Base-by-base conservation (phyloP, 1,140 invertebrate species). In the Propsilocerus akamusi region DNA sequence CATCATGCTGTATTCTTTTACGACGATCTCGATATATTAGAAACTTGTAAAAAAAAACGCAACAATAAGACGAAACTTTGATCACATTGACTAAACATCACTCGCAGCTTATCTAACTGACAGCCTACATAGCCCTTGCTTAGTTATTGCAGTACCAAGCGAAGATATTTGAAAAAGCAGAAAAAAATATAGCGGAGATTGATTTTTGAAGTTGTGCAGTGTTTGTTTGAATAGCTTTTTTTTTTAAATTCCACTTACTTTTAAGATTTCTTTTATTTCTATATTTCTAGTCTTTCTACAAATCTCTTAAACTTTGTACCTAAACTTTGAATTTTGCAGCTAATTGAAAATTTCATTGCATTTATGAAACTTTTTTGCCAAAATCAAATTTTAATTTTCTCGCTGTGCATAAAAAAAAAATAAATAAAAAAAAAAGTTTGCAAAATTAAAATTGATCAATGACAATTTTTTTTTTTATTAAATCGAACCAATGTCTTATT, bases 1-100 rank as follows among this genome's bases (percentile, higher is more conserved):
- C 78, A 30, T 84, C 83, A 14, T 83, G 83, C 63, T 86, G 81
- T 60, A 66, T 91, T 48, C 66, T 91, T 57, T 71, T 74, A 49
- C 72, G 76, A 53, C 69, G 70, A 64, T 73, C 72, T 51, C 67
- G 72, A 50, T 74, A 76, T 46, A 74, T 77, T 59, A 69, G 73
- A 53, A 75, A 68, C 56, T 69, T 77, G 57, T 77, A 70, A 74
- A 41, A 5, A 17, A 20, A 37, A 20, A 41, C 10, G 10, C n/a
- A 11, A 11, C 3, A 30, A 30, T 30, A 30, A 30, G 10, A 30
- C n/a, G n/a, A 3, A 11, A 30, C n/a, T 8, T 11, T n/a, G n/a
- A n/a, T 30, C n/a, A 30, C 34, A 20, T 41, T 20, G 14, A 41
- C 8, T 41, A 6, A 41, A 41, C 22, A 8, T 1, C 14, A 20